These are phyloP conservation scores for Tolypeutes matacus DNA, from an alignment of 2,797 vertebrate genomes.

Conservation along the genomic window DNA sequence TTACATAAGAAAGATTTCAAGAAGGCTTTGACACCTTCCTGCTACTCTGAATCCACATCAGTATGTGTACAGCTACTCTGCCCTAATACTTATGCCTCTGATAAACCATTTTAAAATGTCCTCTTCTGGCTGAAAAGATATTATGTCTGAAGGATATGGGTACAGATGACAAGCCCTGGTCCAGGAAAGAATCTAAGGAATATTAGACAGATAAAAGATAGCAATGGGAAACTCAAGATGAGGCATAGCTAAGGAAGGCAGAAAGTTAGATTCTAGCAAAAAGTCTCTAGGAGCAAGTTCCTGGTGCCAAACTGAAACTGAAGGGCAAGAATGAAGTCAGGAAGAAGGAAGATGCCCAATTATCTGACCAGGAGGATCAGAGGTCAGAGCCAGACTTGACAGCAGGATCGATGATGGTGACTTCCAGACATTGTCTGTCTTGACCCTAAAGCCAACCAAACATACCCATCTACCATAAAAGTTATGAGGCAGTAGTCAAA, in stretches of 20 bases:
- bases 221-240: neutral
- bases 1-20: neutral
- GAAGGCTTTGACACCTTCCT: neutral
- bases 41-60: neutral
- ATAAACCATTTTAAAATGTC: neutral
- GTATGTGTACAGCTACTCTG: neutral
- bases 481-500: neutral
- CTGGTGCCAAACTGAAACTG: neutral
- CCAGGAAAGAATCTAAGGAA: neutral
- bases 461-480: neutral
- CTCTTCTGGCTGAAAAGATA: neutral
- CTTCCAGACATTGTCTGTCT: neutral
- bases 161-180: neutral
- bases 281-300: neutral
- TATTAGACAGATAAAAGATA: neutral
- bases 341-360: neutral
- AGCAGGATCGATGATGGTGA: neutral
- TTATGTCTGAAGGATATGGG: neutral
- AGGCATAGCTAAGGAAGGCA: neutral
- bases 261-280: neutral
- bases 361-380: neutral
- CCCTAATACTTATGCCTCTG: neutral
- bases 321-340: neutral
- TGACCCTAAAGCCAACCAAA: neutral
- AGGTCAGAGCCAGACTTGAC: neutral